Evolutionary conservation across 2,888 invertebrate species (phyloP).

Genomic region (Ichneumoninae sp.): DNA sequence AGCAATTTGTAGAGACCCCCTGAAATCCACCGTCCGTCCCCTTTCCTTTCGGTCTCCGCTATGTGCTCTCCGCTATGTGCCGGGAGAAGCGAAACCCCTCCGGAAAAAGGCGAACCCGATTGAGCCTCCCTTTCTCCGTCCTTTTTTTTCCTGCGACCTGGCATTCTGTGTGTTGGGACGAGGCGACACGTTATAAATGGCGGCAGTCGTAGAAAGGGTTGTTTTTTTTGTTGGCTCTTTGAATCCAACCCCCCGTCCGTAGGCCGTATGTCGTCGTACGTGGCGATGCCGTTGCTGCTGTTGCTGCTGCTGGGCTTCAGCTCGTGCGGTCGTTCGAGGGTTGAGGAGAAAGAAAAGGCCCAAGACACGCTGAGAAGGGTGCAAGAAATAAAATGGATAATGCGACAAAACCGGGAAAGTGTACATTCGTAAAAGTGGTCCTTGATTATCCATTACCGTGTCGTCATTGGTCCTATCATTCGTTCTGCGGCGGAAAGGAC

Average conservation of each 20-base stretch:
- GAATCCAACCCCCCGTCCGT: conserved; percentile 67
- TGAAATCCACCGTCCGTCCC: conserved; percentile 60
- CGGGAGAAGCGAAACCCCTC: conserved; percentile 68
- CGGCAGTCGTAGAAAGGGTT: conserved; percentile 71
- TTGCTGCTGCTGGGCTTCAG: conserved; percentile 52
- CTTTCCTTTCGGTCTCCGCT: conserved; percentile 55
- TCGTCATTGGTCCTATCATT: not conserved
- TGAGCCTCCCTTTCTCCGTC: conserved; percentile 65
- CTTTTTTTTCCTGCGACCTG: conserved; percentile 55
- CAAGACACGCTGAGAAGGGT: conserved; percentile 8
- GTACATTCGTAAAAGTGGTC: conserved; percentile 1
- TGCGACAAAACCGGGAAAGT: conserved; percentile 33
- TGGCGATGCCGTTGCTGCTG: conserved; percentile 50
- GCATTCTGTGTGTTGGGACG: conserved; percentile 58
- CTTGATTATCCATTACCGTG: not conserved
- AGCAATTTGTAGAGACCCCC: conserved; percentile 78
- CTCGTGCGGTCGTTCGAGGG: conserved; percentile 32
- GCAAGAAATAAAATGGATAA: not conserved
- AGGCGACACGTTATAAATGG: conserved; percentile 71
- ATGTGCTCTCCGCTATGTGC: conserved; percentile 55
- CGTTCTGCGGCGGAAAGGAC: not conserved
- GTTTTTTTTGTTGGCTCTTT: conserved; percentile 68
- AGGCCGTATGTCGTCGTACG: conserved; percentile 75
- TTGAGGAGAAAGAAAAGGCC: conserved; percentile 21
- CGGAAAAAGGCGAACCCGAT: conserved; percentile 76